Base-by-base conservation (phyloP, 1,140 invertebrate species). In the Drosophila pachea region DNA sequence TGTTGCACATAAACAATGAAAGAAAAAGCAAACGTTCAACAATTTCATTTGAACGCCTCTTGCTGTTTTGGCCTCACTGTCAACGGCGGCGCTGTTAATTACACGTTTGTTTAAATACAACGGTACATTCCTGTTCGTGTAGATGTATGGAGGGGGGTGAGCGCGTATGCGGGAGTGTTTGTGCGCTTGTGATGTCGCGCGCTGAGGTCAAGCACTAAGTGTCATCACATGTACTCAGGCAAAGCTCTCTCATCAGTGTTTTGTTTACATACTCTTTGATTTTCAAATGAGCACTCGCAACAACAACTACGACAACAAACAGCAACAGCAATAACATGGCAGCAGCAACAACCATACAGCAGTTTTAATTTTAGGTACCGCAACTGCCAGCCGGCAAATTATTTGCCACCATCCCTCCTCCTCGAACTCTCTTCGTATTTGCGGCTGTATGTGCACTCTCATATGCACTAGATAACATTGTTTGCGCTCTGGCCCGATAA, bases 81-180 rank as follows among this genome's bases (percentile, higher is more conserved):
- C 76, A 78, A 79, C 76, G 73, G 63, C 48, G 68, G 76, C 68
- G 76, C 68, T 59, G 64, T 60, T 72, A 68, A 75, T 79, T 68
- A 73, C 68, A 62, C 43, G 12, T 42, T 56, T 48, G 42, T 70
- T 62, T 29, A 33, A 35, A 58, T 61, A 67, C 14, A 68, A 31
- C 38, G 11, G 5, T 45, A 31, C 43, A 45, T 58, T 11, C 43
- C 47, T 38, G 33, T 22, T 22, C 22, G 22, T 22, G 22, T 22
- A 22, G 22, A 22, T 22, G 22, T 22, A 22, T 22, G 22, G 22
- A 36, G 33, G 22, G 52, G 8, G 7, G 14, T 40, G 9, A 49
- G 7, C 54, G 31, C 35, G 12, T 54, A 42, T 52, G 52, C 36
- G 53, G 33, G 55, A 8, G 52, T 14, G 36, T 54, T 32, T 53